Conservation (phyloP, 2,113 vertebrate species). For the Caranx melampygus region DNA sequence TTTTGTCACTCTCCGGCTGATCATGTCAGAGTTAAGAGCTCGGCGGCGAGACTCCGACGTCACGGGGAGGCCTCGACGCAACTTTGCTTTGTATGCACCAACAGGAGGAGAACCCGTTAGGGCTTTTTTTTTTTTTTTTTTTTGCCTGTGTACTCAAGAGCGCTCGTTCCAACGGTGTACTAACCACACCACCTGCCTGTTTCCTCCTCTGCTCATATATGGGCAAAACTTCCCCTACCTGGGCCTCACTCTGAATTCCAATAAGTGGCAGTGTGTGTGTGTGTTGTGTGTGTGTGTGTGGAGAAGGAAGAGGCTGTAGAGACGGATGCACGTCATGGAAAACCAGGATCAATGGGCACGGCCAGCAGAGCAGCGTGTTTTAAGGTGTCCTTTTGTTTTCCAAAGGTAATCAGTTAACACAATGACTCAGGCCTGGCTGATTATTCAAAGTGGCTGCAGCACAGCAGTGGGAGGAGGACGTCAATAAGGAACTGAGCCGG, state of each 20-base stretch:
- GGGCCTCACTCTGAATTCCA: slow-evolving; percentile 80
- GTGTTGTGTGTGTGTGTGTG: slow-evolving; percentile 10
- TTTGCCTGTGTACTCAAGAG: slow-evolving; percentile 64
- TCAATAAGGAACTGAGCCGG: slow-evolving; percentile 30
- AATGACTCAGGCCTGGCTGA: slow-evolving; percentile 72
- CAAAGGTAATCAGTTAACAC: slow-evolving; percentile 77
- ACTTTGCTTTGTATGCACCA: slow-evolving; percentile 34
- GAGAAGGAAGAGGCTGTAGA: slow-evolving; percentile 49
- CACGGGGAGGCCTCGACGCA: slow-evolving; percentile 40
- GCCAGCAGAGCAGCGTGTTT: slow-evolving; percentile 57
- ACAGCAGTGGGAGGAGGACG: slow-evolving; percentile 5
- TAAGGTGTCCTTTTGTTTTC: slow-evolving; percentile 80
- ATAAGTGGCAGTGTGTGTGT: slow-evolving; percentile 59
- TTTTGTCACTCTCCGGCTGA: slow-evolving; percentile 54
- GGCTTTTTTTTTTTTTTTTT: neutral
- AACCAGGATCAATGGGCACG: slow-evolving; percentile 79
- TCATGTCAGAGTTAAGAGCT: slow-evolving; percentile 53
- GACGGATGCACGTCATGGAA: slow-evolving; percentile 81
- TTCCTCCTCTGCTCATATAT: slow-evolving; percentile 81
- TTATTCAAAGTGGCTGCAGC: slow-evolving; percentile 62
- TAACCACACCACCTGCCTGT: slow-evolving; percentile 78
- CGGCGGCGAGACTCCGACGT: slow-evolving; percentile 49
- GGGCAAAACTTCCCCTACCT: slow-evolving; percentile 83
- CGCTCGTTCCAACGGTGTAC: slow-evolving; percentile 65
- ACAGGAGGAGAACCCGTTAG: slow-evolving; percentile 21